Evolutionary conservation across 2,888 invertebrate species (phyloP).

Genomic region (Podabrus alpinus): DNA sequence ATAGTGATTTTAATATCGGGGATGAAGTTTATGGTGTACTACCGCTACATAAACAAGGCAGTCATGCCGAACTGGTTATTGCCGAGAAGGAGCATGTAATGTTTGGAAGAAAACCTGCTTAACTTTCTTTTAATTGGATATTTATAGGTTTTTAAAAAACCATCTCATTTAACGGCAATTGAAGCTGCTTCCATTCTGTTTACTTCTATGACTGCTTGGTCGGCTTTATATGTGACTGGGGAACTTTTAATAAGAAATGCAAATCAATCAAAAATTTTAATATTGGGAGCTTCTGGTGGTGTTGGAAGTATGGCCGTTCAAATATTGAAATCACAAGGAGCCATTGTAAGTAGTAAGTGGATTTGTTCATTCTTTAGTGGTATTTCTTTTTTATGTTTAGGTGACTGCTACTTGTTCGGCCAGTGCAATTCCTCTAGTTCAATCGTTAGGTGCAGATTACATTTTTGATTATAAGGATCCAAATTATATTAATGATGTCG

Average conservation of each 20-base stretch:
- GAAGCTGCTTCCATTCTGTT: conserved; percentile 85
- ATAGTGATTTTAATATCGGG: conserved; percentile 65
- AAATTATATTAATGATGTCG: conserved; percentile 63
- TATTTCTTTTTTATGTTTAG: conserved; percentile 43
- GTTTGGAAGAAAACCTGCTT: background rate
- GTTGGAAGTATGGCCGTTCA: conserved; percentile 89
- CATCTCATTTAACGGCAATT: conserved; percentile 62
- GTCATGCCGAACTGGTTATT: conserved; percentile 79
- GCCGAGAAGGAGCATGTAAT: conserved; percentile 45
- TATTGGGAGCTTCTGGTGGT: conserved; percentile 90
- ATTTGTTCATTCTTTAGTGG: background rate
- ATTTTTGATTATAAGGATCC: conserved; percentile 77
- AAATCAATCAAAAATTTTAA: conserved; percentile 67
- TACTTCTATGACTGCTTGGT: conserved; percentile 85
- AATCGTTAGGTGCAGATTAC: conserved; percentile 68
- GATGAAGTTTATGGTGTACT: conserved; percentile 91
- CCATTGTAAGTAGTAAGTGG: conserved; percentile 42
- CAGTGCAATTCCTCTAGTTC: conserved; percentile 69
- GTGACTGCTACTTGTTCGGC: conserved; percentile 74
- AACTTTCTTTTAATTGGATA: conserved; percentile 8
- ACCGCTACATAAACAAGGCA: conserved; percentile 76
- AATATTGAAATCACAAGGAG: conserved; percentile 77
- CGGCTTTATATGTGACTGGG: conserved; percentile 72
- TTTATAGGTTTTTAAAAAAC: conserved; percentile 67
- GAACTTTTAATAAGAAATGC: conserved; percentile 57